These are phyloP conservation scores for Glyphotaelius pellucidus DNA, from an alignment of 2,888 invertebrate genomes.

Conservation along the genomic window DNA sequence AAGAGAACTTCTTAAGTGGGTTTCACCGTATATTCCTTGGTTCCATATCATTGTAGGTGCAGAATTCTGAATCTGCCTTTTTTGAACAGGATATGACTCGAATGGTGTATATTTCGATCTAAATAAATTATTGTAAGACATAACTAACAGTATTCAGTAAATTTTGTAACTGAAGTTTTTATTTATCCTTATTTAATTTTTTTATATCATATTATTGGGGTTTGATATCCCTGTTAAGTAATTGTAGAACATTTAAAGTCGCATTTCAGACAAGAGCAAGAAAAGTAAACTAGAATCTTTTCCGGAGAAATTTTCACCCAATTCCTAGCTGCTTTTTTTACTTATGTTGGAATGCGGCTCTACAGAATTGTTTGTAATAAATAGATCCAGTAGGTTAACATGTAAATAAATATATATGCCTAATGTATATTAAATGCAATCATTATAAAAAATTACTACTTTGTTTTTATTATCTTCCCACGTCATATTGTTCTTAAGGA, in stretches of 20 bases:
- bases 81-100: neutral
- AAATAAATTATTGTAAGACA: neutral
- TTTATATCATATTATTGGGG: slow-evolving; percentile 38
- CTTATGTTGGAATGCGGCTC: neutral
- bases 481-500: neutral
- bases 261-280: neutral
- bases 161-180: slow-evolving; percentile 13
- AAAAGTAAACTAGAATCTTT: neutral
- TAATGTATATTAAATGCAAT: slow-evolving; percentile 47
- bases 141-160: neutral
- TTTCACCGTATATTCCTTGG: neutral
- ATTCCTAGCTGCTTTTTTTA: neutral
- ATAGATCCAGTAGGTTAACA: slow-evolving; percentile 41
- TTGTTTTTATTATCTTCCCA: neutral
- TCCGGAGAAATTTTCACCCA: neutral
- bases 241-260: slow-evolving; percentile 39
- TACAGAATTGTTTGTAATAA: slow-evolving; percentile 22
- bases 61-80: neutral
- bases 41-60: neutral
- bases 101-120: neutral
- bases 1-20: no score
- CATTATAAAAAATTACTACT: slow-evolving; percentile 20
- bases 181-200: slow-evolving; percentile 35
- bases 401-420: slow-evolving; percentile 44
- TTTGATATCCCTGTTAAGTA: slow-evolving; percentile 47